Conservation (phyloP, 2,797 vertebrate genomes). For the Pseudopleuronectes americanus region DNA sequence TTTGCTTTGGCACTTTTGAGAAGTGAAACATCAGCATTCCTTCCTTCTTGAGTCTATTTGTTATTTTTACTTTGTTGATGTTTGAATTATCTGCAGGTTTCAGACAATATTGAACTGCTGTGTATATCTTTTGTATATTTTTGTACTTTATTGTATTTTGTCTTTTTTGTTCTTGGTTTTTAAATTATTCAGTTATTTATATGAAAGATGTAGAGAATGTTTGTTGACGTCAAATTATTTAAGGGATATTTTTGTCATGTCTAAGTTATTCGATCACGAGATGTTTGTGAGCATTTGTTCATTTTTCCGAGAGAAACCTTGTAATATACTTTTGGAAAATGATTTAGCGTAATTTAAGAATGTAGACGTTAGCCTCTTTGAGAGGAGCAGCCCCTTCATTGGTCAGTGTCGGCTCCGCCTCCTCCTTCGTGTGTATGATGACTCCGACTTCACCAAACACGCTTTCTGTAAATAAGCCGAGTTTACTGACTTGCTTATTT, state of each 20-base stretch:
- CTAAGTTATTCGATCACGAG: slow-evolving; percentile 78
- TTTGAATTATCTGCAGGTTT: slow-evolving; percentile 82
- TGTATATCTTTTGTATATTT: slow-evolving; percentile 72
- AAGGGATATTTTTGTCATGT: slow-evolving; percentile 76
- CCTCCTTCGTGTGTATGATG: slow-evolving; percentile 65
- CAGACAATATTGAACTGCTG: slow-evolving; percentile 77
- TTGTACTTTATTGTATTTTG: slow-evolving; percentile 80
- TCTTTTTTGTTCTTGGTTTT: slow-evolving; percentile 45
- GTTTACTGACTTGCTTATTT: slow-evolving; percentile 83
- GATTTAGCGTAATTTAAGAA: slow-evolving; percentile 91
- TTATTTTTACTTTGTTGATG: slow-evolving; percentile 12
- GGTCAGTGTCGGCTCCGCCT: slow-evolving; percentile 85
- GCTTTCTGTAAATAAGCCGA: slow-evolving; percentile 90
- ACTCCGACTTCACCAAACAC: slow-evolving; percentile 80
- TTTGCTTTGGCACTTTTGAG: slow-evolving; percentile 60
- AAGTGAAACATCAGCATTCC: slow-evolving; percentile 37
- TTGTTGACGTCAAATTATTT: slow-evolving; percentile 80
- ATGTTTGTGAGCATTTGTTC: slow-evolving; percentile 70
- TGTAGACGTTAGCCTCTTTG: slow-evolving; percentile 92
- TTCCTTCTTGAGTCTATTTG: slow-evolving; percentile 43
- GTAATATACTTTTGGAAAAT: slow-evolving; percentile 84
- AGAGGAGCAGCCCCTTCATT: slow-evolving; percentile 84
- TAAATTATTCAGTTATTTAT: slow-evolving; percentile 89
- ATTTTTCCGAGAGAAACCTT: slow-evolving; percentile 73
- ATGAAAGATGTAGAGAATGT: slow-evolving; percentile 83